These are phyloP conservation scores for Julus scanicus DNA, from an alignment of 2,888 invertebrate species.

Conservation along the genomic window DNA sequence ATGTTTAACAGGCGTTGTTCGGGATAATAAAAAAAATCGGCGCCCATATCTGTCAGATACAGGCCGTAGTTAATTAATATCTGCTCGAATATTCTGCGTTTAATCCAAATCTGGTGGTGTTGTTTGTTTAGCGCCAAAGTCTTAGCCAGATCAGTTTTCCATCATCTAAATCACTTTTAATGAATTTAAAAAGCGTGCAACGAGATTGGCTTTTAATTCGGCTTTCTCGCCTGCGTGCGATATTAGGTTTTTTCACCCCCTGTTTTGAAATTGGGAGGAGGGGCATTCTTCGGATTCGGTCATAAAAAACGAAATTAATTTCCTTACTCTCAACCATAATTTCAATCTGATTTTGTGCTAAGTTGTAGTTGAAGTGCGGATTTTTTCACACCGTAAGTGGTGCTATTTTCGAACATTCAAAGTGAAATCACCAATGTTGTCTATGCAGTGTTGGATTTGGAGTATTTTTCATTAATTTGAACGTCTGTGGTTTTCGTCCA, in stretches of 20 bases:
- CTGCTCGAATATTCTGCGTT: neutral
- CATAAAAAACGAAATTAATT: constrained; percentile 8
- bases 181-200: neutral
- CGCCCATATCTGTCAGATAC: neutral
- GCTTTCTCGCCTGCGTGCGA: constrained; percentile 24
- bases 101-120: neutral
- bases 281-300: neutral
- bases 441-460: too few relatives aligned
- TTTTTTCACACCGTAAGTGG: too few relatives aligned
- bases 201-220: constrained; percentile 27
- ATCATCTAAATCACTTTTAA: constrained; percentile 15
- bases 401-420: too few relatives aligned
- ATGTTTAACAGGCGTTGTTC: too few relatives aligned
- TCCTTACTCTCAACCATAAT: neutral
- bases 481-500: too few relatives aligned
- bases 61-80: constrained; percentile 13
- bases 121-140: constrained; percentile 33
- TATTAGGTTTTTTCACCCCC: constrained; percentile 26
- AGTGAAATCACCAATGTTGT: too few relatives aligned
- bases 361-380: neutral
- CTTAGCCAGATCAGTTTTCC: neutral
- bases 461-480: too few relatives aligned
- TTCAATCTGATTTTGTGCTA: neutral
- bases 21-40: neutral
- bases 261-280: neutral